Conservation (phyloP, 37 sponge, comb jelly and placozoan species). For the Chondrosia reniformis region DNA sequence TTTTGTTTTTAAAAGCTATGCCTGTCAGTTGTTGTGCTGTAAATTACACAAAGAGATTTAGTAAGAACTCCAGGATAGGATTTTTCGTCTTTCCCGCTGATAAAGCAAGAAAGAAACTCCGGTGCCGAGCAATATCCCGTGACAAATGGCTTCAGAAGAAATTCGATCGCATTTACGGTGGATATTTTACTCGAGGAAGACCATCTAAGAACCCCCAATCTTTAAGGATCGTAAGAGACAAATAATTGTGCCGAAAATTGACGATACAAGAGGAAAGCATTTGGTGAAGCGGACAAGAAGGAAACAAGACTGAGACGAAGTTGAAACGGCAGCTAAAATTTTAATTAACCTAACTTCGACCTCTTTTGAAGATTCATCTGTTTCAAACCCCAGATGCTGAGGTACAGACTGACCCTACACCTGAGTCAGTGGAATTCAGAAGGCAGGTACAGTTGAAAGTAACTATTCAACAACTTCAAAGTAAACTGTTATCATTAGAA, state of each 20-base stretch:
- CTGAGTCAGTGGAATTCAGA: too few relatives aligned
- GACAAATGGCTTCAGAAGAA: not conserved
- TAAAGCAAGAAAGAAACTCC: not conserved
- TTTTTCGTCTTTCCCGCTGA: not conserved
- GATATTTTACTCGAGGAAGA: not conserved
- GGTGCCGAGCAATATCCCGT: not conserved
- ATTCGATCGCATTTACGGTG: not conserved
- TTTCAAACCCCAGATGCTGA: too few relatives aligned
- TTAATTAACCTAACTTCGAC: too few relatives aligned
- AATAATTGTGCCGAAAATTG: not conserved
- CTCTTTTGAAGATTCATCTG: too few relatives aligned
- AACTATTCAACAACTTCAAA: too few relatives aligned
- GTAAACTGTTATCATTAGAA: too few relatives aligned
- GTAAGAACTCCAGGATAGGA: not conserved
- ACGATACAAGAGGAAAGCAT: not conserved
- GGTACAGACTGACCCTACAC: too few relatives aligned
- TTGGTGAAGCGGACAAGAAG: too few relatives aligned
- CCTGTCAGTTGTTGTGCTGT: not conserved
- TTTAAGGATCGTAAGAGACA: slow-evolving; percentile 5
- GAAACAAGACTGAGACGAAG: too few relatives aligned
- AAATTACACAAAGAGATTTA: not conserved
- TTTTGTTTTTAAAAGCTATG: too few relatives aligned
- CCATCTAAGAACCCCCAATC: not conserved
- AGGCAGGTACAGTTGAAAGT: too few relatives aligned
- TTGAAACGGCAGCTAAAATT: too few relatives aligned